A percentile compares a stretch with the other conserved stretches of the same genome.
phyloP scores from a whole-genome alignment of 2,888 invertebrate species.

The Sericinus montela region DNA sequence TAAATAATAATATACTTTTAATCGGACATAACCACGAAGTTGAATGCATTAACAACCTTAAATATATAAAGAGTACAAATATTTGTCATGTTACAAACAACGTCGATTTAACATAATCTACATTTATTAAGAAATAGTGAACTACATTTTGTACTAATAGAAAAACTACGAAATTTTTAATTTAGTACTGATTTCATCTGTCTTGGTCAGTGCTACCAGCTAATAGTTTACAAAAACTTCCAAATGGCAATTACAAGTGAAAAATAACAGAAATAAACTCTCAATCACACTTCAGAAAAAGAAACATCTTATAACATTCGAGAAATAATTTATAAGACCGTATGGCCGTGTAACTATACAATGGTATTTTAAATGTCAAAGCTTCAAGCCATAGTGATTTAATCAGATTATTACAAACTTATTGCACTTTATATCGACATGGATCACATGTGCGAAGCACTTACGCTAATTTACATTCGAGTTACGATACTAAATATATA shows the following conservation, averaged over 20 bases:
- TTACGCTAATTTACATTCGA: slow-evolving; percentile 20
- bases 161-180: background rate
- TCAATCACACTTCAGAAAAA: slow-evolving; percentile 26
- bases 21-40: slow-evolving; percentile 52
- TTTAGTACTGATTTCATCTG: background rate
- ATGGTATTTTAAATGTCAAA: slow-evolving; percentile 26
- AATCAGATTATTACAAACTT: slow-evolving; percentile 20
- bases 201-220: slow-evolving; percentile 2
- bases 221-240: background rate
- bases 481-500: slow-evolving; percentile 1
- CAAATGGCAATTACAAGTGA: slow-evolving; percentile 12
- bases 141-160: slow-evolving; percentile 7
- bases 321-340: slow-evolving; percentile 21
- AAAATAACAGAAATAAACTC: slow-evolving; percentile 20
- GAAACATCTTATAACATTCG: slow-evolving; percentile 18
- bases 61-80: slow-evolving; percentile 39
- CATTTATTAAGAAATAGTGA: slow-evolving; percentile 1
- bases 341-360: slow-evolving; percentile 23
- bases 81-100: slow-evolving; percentile 45
- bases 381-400: slow-evolving; percentile 26
- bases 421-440: slow-evolving; percentile 27
- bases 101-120: slow-evolving; percentile 14
- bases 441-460: slow-evolving; percentile 28
- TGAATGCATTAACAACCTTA: slow-evolving; percentile 62
- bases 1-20: slow-evolving; percentile 44